These are phyloP conservation scores for Heteromormyrus szaboi DNA, from an alignment of 2,797 vertebrate species.

Conservation along the genomic window DNA sequence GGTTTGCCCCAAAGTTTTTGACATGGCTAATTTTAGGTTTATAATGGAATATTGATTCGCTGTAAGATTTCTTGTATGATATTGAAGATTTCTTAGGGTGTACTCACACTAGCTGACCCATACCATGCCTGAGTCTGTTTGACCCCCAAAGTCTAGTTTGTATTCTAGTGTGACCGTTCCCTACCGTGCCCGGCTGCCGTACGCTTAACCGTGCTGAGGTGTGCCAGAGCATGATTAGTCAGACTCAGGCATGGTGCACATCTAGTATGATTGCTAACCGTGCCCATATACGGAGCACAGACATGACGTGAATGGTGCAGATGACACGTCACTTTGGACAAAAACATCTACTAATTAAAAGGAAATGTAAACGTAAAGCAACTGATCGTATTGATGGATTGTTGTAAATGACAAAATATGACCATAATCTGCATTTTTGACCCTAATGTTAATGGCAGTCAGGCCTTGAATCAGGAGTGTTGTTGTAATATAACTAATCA, in stretches of 20 bases:
- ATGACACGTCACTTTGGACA: not conserved
- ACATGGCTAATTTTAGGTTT: not conserved
- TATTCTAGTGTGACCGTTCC: not conserved
- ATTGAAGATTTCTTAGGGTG: not conserved
- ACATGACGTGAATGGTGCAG: not conserved
- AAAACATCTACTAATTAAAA: not conserved
- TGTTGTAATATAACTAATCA: slow-evolving; percentile 9
- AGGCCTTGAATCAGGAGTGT: not conserved
- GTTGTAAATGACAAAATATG: not conserved
- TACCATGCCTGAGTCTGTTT: not conserved
- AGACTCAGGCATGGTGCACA: not conserved
- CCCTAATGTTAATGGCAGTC: slow-evolving; percentile 23
- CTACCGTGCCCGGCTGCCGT: not conserved
- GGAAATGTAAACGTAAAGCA: not conserved
- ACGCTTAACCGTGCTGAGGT: not conserved
- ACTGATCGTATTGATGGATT: not conserved
- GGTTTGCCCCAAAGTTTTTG: not conserved
- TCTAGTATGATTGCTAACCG: not conserved
- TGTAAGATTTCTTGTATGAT: not conserved
- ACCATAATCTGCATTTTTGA: slow-evolving; percentile 16
- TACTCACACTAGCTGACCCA: not conserved
- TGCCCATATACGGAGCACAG: not conserved
- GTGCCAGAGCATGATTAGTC: not conserved
- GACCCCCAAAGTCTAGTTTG: not conserved
- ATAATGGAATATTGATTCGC: not conserved